Evolutionary conservation across 2,113 vertebrate genomes (phyloP).

Genomic region (Xerus inauris): DNA sequence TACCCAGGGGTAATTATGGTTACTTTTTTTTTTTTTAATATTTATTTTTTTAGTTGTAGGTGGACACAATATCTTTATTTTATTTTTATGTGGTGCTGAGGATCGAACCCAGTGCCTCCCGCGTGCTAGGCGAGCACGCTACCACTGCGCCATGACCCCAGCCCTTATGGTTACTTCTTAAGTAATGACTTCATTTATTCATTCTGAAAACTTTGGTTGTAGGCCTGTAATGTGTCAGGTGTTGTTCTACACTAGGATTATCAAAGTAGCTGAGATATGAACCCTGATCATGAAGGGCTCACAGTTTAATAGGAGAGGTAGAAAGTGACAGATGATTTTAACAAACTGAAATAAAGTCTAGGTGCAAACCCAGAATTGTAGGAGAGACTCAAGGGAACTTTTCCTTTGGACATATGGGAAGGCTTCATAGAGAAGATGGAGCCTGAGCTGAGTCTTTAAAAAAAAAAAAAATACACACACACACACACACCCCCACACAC

Average conservation of each 20-base stretch:
- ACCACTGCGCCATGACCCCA: no score
- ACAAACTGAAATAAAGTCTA: not conserved
- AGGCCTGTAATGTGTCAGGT: not conserved
- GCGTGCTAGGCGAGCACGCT: no score
- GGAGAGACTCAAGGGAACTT: not conserved
- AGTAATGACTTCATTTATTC: conserved; percentile 60
- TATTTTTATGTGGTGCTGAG: no score
- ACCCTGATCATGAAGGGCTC: not conserved
- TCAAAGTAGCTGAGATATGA: not conserved
- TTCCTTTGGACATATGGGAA: not conserved
- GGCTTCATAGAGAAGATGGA: conserved; percentile 7
- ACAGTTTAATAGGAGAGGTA: not conserved
- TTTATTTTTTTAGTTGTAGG: no score
- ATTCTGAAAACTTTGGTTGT: conserved; percentile 48
- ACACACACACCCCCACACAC: no score
- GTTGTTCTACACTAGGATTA: conserved; percentile 12
- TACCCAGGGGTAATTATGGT: conserved; percentile 18
- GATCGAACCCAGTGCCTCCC: no score
- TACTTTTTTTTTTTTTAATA: no score
- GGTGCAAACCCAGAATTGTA: not conserved
- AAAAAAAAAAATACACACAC: no score
- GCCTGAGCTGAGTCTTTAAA: not conserved
- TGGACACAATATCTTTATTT: no score
- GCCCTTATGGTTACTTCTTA: conserved; percentile 1
- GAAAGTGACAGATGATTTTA: not conserved